Evolutionary conservation across 35 echinoderm and acorn worm species (phyloP), one percentile per base, ranked within the genome.

Genomic region (Ophioderma brevispina): DNA sequence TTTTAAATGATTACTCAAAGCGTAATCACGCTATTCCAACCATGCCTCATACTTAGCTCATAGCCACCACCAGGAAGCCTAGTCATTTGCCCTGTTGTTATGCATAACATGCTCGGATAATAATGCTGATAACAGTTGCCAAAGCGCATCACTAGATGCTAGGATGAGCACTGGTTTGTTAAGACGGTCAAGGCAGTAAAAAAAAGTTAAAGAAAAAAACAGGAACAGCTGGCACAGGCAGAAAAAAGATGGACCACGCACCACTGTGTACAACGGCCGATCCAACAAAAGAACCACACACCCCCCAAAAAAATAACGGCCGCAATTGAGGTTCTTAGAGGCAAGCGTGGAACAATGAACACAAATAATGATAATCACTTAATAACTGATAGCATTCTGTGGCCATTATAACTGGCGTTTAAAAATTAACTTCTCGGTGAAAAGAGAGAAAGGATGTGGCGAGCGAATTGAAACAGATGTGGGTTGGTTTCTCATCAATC

Each of bases 291-390:
- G n/a, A n/a, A n/a, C n/a, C n/a, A n/a, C n/a, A n/a, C n/a, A n/a
- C n/a, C n/a, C n/a, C n/a, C n/a, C n/a, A n/a, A n/a, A n/a, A n/a
- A n/a, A n/a, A n/a, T n/a, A n/a, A n/a, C n/a, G n/a, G n/a, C n/a
- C n/a, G n/a, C n/a, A n/a, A 70, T 70, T 70, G 59, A 70, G n/a
- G 59, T 70, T 70, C 15, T 70, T 30, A 70, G 10, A 15, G 59
- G n/a, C n/a, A 70, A 70, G 10, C 59, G 59, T 70, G 59, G 59
- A n/a, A 70, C 59, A 70, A 70, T 70, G 59, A n/a, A n/a, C 59
- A 70, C 59, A 70, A 70, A 70, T 70, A n/a, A 70, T 70, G 59
- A 70, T 70, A 70, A 70, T 70, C 59, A 70, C 59, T 70, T 70
- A 70, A 70, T 70, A 70, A 70, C 59, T 70, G 59, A 70, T 70